Percentiles rank a stretch among this genome's conserved stretches.
Evolutionary conservation across 2,888 invertebrate genomes (phyloP).

Genomic region (Chymomyza fuscimana): DNA sequence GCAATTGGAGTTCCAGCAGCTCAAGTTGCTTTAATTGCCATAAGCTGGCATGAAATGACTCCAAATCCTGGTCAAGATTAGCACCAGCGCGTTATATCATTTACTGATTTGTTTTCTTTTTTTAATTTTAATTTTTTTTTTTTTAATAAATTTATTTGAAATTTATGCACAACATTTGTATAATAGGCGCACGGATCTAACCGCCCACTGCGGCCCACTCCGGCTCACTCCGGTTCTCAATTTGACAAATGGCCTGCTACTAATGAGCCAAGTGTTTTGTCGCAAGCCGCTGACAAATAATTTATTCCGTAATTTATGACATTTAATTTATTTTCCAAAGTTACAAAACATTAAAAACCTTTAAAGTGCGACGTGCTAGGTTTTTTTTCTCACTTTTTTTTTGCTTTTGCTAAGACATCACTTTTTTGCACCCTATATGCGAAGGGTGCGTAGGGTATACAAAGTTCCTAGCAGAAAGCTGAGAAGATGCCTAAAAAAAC

Average conservation of each 20-base stretch:
- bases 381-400: conserved; percentile 6
- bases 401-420: too few species aligned
- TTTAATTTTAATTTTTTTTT: not conserved
- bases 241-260: not conserved
- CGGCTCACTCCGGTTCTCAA: not conserved
- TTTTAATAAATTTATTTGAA: not conserved
- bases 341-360: conserved; percentile 26
- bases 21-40: not conserved
- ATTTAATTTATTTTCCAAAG: conserved; percentile 53
- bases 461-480: too few species aligned
- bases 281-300: conserved; percentile 36
- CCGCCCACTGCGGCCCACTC: too few species aligned
- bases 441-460: too few species aligned
- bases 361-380: not conserved
- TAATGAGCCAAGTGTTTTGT: not conserved
- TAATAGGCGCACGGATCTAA: not conserved
- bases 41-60: too few species aligned
- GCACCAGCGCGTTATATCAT: not conserved
- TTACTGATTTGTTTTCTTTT: not conserved
- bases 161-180: not conserved
- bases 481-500: too few species aligned
- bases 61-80: not conserved
- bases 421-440: not conserved
- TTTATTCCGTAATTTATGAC: conserved; percentile 37
- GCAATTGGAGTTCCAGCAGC: not conserved